Conservation (phyloP, 2,888 invertebrate genomes). For the Agapetus fuscipes region DNA sequence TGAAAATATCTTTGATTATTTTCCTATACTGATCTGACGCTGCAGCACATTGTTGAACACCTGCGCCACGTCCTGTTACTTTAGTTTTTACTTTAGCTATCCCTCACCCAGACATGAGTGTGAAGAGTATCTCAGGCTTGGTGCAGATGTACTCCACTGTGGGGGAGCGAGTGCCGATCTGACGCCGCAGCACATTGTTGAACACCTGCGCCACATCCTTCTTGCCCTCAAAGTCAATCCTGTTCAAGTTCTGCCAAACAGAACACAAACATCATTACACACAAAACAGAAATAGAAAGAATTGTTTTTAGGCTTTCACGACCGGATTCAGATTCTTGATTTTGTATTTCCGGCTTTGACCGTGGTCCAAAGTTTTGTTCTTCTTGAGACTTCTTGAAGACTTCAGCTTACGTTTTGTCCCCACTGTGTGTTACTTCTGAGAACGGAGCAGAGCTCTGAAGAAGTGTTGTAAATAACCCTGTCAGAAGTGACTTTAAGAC, state of each 20-base stretch:
- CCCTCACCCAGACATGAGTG: constrained; percentile 92
- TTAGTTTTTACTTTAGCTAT: no score
- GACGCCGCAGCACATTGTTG: constrained; percentile 96
- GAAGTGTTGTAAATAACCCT: no score
- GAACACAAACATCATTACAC: constrained; percentile 18
- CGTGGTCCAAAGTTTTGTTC: no score
- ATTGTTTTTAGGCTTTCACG: no score
- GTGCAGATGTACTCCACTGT: constrained; percentile 98
- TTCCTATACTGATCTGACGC: constrained; percentile 95
- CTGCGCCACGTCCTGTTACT: constrained; percentile 99
- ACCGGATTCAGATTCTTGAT: no score
- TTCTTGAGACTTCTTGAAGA: no score
- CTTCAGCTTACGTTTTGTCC: no score
- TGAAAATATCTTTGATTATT: no score
- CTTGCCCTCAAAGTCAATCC: constrained; percentile 83
- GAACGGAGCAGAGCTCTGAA: no score
- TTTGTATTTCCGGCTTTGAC: no score
- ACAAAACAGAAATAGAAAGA: constrained; percentile 1
- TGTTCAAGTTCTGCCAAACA: constrained; percentile 50
- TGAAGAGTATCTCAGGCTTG: constrained; percentile 93
- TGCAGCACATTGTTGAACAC: constrained; percentile 98
- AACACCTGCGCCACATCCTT: constrained; percentile 99
- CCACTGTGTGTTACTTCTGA: no score
- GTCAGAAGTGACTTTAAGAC: no score
- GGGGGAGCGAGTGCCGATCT: constrained; percentile 96